Evolutionary conservation across 2,888 invertebrate genomes (phyloP), one percentile per base, ranked within the genome.

Genomic region (Lithophane leautieri): DNA sequence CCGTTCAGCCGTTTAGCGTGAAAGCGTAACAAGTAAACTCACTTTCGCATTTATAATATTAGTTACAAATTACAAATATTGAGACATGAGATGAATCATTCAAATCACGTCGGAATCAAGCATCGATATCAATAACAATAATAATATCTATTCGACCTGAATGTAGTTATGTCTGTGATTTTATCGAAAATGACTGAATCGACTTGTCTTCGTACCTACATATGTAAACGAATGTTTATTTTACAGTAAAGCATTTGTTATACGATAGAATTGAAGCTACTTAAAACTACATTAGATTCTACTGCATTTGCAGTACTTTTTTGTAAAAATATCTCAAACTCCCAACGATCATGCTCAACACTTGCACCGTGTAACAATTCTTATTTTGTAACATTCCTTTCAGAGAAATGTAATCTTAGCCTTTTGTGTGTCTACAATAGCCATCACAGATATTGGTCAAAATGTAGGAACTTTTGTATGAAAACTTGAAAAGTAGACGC

Each of bases 321-420:
- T 63, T 63, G 34, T 25, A 60, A 63, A 56, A n/a, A 14, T 8
- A 12, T 0, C 4, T 52, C 6, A 22, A 42, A 65, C n/a, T 47
- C 9, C 4, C 4, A 34, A n/a, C 56, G 8, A 60, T 70, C 42
- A 40, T 62, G 19, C 71, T 73, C 22, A 40, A 3, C 70, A 52
- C 66, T 78, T 73, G 34, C 25, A 9, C 67, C 54, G 2, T 54
- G 4, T 60, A 47, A 75, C 62, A 56, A 73, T 82, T 84, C 79
- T 62, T 86, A 84, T 82, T 72, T 82, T 66, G 76, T 74, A 80
- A 84, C 60, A 71, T 78, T 86, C 85, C 71, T 79, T 88, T 84
- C 79, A 86, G 47, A 82, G 81, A 84, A 87, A 82, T 84, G 82
- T 86, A 88, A 88, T 87, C 88, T 81, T 25, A 74, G 52, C 28